Evolutionary conservation across 2,888 invertebrate genomes (phyloP).

Genomic region (Hecatera dysodea): DNA sequence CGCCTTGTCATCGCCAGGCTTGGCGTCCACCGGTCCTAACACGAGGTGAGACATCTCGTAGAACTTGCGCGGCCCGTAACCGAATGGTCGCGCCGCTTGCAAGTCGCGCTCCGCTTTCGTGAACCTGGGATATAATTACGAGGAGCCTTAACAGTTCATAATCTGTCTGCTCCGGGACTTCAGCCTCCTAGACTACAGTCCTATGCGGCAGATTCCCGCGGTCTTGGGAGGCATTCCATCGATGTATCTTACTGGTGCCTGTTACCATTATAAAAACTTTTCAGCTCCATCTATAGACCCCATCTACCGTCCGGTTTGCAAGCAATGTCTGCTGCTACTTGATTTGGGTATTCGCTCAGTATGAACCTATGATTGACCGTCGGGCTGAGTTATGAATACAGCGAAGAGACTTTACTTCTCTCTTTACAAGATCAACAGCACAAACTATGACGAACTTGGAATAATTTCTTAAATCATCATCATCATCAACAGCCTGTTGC

Average conservation of each 20-base stretch:
- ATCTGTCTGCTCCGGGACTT: neutral
- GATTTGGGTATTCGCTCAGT: neutral
- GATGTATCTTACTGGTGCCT: neutral
- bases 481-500: too few relatives aligned
- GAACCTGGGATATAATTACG: constrained; percentile 88
- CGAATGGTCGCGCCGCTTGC: constrained; percentile 93
- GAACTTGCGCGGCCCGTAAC: constrained; percentile 93
- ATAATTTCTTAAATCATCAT: too few relatives aligned
- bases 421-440: neutral
- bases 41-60: constrained; percentile 87
- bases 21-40: constrained; percentile 70
- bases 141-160: too few relatives aligned
- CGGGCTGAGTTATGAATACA: neutral
- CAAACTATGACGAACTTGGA: neutral
- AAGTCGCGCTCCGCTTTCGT: constrained; percentile 94
- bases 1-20: constrained; percentile 47
- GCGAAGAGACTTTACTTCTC: too few relatives aligned
- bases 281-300: neutral
- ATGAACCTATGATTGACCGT: neutral
- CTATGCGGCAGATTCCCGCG: neutral
- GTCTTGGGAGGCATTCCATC: neutral
- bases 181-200: neutral
- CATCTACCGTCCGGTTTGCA: neutral
- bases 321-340: neutral
- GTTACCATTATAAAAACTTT: neutral